Evolutionary conservation across 2,113 vertebrate genomes (phyloP).

Genomic region (Odocoileus virginianus): DNA sequence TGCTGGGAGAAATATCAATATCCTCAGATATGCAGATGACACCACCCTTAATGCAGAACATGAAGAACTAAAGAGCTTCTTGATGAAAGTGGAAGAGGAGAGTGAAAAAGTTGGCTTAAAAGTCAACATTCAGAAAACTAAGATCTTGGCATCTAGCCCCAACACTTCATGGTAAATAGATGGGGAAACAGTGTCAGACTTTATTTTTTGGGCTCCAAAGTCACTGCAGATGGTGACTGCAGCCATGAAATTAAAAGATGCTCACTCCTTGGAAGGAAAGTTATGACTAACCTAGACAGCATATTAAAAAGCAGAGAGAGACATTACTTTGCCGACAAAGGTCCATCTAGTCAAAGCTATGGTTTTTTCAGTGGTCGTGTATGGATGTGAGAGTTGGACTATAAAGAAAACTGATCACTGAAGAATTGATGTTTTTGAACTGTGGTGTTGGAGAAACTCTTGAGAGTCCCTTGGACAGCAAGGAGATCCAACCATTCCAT

Average conservation of each 20-base stretch:
- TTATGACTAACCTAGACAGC: not conserved
- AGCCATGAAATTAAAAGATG: not conserved
- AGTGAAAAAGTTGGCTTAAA: not conserved
- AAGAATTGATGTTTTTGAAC: not conserved
- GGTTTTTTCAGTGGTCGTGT: not conserved
- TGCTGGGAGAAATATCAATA: not conserved
- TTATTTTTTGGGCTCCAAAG: not conserved
- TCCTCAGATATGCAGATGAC: not conserved
- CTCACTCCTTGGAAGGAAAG: not conserved
- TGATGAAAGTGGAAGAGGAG: not conserved
- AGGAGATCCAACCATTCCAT: not conserved
- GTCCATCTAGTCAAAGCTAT: not conserved
- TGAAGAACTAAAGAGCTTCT: not conserved
- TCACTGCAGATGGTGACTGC: not conserved
- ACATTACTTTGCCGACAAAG: not conserved
- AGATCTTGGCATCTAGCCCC: not conserved
- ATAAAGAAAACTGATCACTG: rapidly evolving
- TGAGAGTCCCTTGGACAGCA: not conserved
- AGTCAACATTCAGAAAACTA: not conserved
- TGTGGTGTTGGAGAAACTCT: not conserved
- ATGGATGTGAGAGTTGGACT: not conserved
- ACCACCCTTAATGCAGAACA: not conserved
- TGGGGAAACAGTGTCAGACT: not conserved
- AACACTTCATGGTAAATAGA: not conserved
- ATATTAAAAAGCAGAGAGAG: not conserved